Percentiles rank a stretch among this genome's conserved stretches.
phyloP scores from a whole-genome alignment of 2,797 vertebrate species.

The Euthynnus affinis region DNA sequence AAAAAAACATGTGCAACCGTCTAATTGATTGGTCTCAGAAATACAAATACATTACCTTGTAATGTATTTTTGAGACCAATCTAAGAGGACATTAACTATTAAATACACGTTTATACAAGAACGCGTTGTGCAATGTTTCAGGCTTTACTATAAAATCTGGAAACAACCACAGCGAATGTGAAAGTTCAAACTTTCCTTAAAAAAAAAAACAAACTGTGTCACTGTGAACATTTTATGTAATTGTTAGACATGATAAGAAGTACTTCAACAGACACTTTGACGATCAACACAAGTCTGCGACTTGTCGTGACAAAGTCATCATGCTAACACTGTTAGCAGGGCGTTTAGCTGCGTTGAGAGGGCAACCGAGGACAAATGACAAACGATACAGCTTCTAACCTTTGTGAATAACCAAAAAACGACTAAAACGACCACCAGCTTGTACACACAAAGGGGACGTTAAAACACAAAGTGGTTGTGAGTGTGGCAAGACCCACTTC shows the following conservation, averaged over 20 bases:
- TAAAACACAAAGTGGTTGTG: rapidly evolving
- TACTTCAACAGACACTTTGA: neutral
- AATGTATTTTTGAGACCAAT: neutral
- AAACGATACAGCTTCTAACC: slow-evolving; percentile 21
- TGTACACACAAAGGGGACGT: rapidly evolving
- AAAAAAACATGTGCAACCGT: neutral
- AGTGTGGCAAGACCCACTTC: no score
- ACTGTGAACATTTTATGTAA: rapidly evolving
- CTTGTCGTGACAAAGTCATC: slow-evolving; percentile 19
- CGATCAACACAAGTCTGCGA: neutral
- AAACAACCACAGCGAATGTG: neutral
- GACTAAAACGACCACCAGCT: neutral
- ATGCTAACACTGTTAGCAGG: slow-evolving; percentile 45
- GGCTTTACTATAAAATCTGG: neutral
- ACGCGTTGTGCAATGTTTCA: rapidly evolving
- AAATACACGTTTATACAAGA: neutral
- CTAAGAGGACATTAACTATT: no score
- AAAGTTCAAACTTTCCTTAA: neutral
- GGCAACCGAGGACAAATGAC: slow-evolving; percentile 49
- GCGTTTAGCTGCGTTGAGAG: slow-evolving; percentile 31
- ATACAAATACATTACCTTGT: no score
- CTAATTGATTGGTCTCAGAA: no score
- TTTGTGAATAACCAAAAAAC: neutral
- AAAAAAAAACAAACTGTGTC: no score
- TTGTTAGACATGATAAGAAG: no score